Evolutionary conservation across 2,113 vertebrate genomes (phyloP), one percentile per base, ranked within the genome.

Genomic region (Terrapene triunguis): DNA sequence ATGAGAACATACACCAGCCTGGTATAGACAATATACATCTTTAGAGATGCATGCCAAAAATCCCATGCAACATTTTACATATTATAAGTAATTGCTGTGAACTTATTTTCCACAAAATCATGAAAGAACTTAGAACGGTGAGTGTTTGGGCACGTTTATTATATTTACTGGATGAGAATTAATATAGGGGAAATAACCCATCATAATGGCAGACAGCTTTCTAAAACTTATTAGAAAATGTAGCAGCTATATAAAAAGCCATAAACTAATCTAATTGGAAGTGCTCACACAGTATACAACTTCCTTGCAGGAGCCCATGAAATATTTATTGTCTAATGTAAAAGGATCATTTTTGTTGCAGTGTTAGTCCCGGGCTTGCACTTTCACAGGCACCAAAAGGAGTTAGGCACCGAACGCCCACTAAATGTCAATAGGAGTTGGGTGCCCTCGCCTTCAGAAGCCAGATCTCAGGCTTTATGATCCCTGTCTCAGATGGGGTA

Each of bases 211-310:
- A 93, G 78, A 21, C 55, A 38, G 47, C 88, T 89, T 85, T 55
- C 25, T 82, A 44, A 80, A 55, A 84, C 0, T 0, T 87, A 89
- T 90, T 76, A 85, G 69, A 95, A 85, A 69, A 94, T 82, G 55
- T 55, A 85, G 62, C 47, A 94, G 94, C 88, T 94, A 72, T 89
- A 90, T 89, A 88, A 93, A 95, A 94, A 91, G 81, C 27, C 62
- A 69, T 90, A 91, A 95, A 14, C 42, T 42, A 0, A 1, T 48
- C 84, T 96, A 94, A 96, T 55, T 94, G 93, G 89, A 85, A 94
- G 50, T 22, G 22, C 85, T 96, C 50, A 1, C 55, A 1, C 54
- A 90, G 62, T 22, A 92, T 74, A 35, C 8, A 10, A 38, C 16
- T n/a, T 69, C 65, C 65, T 38, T 69, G 35, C 65, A 69, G 65